Base-by-base conservation (phyloP, 2,797 vertebrate genomes). In the Falco columbarius region DNA sequence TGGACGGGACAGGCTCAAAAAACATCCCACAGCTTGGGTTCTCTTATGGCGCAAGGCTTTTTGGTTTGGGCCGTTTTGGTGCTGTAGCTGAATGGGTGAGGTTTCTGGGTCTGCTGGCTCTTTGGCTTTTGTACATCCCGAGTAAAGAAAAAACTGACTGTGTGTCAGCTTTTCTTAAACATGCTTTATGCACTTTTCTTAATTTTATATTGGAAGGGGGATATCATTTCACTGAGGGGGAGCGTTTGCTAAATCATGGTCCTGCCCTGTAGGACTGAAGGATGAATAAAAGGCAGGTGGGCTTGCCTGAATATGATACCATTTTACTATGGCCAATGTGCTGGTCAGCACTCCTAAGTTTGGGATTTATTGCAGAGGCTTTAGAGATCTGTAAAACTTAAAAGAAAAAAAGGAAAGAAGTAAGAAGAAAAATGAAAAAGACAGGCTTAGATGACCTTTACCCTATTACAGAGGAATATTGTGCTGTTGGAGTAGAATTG, bases 331-430 rank as follows among this genome's bases (percentile, higher is more conserved):
- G 26, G 67, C 49, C 71, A 76, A 0, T 54, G 51, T 0, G 6
- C 38, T 71, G 67, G 40, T n/a, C 87, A 89, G 22, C 46, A 29
- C 55, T 65, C 32, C 51, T 32, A 10, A 46, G 19, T 6, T 22
- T 52, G 36, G 74, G 65, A 59, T 74, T 89, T 84, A 85, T 27
- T 40, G 55, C 44, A 54, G 59, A 90, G 36, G 51, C 86, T 85
- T 83, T 92, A 80, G 14, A 52, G 66, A 72, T 46, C 10, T 52
- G 24, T 4, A 18, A 55, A n/a, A 42, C 42, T 16, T 16, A 15
- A 47, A 17, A 26, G 24, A 30, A 38, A 42, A 21, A 20, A 12
- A n/a, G 8, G 12, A 3, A 26, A 21, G 34, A 24, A 27, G 27
- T 1, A 51, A 13, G 0, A 47, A 19, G 9, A 54, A 23, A 32